phyloP scores from a whole-genome alignment of 2,113 vertebrate species.

The Rhinogobius similis region DNA sequence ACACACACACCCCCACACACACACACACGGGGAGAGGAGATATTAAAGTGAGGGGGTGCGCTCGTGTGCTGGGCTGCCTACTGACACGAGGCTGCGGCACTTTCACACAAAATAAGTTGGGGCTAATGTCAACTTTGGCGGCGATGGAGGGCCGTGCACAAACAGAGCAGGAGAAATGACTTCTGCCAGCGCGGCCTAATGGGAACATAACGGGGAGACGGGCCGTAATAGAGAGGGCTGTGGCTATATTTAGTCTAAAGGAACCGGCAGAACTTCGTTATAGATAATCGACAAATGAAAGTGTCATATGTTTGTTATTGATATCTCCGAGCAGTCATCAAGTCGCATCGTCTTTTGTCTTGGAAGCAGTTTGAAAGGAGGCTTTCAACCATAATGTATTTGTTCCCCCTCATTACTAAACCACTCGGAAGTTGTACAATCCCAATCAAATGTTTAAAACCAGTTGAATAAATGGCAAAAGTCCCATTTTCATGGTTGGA shows the following conservation, averaged over 20 bases:
- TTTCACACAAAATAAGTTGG: constrained; percentile 18
- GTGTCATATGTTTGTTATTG: neutral
- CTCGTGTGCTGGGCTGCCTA: constrained; percentile 5
- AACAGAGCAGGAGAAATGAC: neutral
- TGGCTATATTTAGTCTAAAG: neutral
- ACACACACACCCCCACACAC: too few relatives aligned
- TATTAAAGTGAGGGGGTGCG: constrained; percentile 22
- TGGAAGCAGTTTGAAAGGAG: too few relatives aligned
- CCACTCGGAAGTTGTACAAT: too few relatives aligned
- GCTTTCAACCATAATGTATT: too few relatives aligned
- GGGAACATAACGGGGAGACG: neutral
- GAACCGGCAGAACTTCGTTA: neutral
- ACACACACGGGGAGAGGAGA: constrained; percentile 14
- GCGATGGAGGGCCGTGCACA: constrained; percentile 8
- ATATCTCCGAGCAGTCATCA: too few relatives aligned
- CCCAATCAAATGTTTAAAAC: too few relatives aligned
- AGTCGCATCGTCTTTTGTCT: too few relatives aligned
- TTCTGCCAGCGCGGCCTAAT: neutral
- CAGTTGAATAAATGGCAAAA: too few relatives aligned
- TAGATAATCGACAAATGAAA: neutral
- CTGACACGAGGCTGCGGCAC: constrained; percentile 17
- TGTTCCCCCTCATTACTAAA: too few relatives aligned
- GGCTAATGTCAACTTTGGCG: constrained; percentile 14
- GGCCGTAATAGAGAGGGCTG: neutral
- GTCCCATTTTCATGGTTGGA: too few relatives aligned